These are phyloP conservation scores for Eupleurogrammus muticus DNA, from an alignment of 2,797 vertebrate genomes.

Conservation along the genomic window DNA sequence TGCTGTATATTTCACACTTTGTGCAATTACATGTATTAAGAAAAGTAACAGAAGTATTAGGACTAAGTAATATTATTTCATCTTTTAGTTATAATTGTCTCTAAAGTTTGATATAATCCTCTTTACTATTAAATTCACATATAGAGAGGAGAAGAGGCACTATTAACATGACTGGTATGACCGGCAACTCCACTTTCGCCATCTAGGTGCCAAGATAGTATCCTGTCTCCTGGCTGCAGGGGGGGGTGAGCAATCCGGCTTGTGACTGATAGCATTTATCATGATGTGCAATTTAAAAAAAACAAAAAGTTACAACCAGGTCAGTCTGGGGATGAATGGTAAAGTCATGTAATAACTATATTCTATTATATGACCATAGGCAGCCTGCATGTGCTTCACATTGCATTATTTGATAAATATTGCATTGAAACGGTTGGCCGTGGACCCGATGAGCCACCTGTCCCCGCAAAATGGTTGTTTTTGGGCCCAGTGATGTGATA, in stretches of 20 bases:
- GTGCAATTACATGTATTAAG: not conserved
- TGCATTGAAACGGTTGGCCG: not conserved
- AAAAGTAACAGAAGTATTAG: too few relatives aligned
- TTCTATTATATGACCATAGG: not conserved
- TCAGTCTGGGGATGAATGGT: not conserved
- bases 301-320: not conserved
- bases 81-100: not conserved
- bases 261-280: not conserved
- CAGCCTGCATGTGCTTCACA: not conserved
- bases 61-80: not conserved
- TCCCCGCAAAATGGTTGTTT: not conserved
- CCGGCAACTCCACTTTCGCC: conserved; percentile 16
- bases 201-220: conserved; percentile 44
- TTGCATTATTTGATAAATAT: not conserved
- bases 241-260: not conserved
- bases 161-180: conserved; percentile 19
- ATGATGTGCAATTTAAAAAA: conserved; percentile 28
- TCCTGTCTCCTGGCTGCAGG: conserved; percentile 52
- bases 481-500: not conserved
- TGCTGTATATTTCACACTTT: not conserved
- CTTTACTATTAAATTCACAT: not conserved
- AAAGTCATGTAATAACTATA: too few relatives aligned
- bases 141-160: not conserved
- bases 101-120: not conserved
- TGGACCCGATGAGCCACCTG: not conserved